Percentiles rank a stretch among this genome's conserved stretches.
Evolutionary conservation across 2,113 vertebrate genomes (phyloP).

Genomic region (Hyla sarda): DNA sequence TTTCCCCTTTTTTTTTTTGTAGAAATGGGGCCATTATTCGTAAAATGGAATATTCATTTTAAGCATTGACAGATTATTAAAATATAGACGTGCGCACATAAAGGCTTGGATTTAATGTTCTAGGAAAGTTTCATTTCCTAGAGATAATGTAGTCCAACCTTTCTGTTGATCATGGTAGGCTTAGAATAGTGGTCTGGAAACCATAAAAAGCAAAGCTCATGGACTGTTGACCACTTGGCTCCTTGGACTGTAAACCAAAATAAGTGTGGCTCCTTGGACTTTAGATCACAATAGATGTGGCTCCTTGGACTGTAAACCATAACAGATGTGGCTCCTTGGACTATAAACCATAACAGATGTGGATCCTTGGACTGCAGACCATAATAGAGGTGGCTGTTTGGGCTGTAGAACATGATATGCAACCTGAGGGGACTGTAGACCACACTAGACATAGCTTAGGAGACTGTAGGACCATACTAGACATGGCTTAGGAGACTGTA

Average conservation of each 20-base stretch:
- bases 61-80: neutral
- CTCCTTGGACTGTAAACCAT: neutral
- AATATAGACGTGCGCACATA: neutral
- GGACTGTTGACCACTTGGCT: neutral
- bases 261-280: neutral
- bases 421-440: neutral
- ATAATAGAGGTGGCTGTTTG: neutral
- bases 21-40: neutral
- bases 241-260: neutral
- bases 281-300: neutral
- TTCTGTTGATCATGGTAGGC: too few species aligned
- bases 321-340: neutral
- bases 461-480: neutral
- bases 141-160: neutral
- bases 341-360: neutral
- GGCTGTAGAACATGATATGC: neutral
- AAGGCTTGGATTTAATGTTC: neutral
- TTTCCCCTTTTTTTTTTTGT: neutral
- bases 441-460: neutral
- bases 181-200: too few species aligned
- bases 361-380: neutral
- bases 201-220: too few species aligned
- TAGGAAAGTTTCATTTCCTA: neutral
- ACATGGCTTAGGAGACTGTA: neutral
- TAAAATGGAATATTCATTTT: neutral